Evolutionary conservation across 2,888 invertebrate genomes (phyloP).

Genomic region (Perithous albicinctus): DNA sequence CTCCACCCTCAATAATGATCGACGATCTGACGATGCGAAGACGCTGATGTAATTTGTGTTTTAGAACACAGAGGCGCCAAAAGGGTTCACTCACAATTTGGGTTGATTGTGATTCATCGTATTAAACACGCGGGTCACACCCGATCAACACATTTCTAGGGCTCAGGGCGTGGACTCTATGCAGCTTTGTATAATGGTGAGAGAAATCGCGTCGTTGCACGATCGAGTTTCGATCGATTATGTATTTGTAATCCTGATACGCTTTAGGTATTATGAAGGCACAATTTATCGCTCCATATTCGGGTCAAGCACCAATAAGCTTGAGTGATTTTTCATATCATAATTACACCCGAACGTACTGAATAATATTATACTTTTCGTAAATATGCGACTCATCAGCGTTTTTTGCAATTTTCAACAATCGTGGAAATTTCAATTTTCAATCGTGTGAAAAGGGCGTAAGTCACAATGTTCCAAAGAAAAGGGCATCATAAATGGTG

Average conservation of each 20-base stretch:
- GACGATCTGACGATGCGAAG: conserved; percentile 30
- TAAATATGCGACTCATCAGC: too few species aligned
- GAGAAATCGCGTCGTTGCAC: conserved; percentile 62
- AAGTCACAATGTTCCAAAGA: too few species aligned
- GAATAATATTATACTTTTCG: too few species aligned
- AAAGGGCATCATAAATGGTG: too few species aligned
- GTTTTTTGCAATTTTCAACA: too few species aligned
- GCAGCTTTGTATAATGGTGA: conserved; percentile 53
- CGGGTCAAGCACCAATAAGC: conserved; percentile 71
- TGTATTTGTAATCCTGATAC: conserved; percentile 28
- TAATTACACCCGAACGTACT: too few species aligned
- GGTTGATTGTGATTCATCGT: conserved; percentile 69
- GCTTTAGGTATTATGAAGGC: conserved; percentile 27
- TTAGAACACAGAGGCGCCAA: not conserved
- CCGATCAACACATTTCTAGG: conserved; percentile 68
- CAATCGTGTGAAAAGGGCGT: too few species aligned
- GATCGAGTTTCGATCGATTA: conserved; percentile 71
- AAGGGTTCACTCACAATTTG: conserved; percentile 51
- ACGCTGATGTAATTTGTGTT: conserved; percentile 50
- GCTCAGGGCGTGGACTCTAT: conserved; percentile 63
- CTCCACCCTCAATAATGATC: too few species aligned
- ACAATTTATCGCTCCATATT: conserved; percentile 26
- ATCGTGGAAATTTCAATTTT: too few species aligned
- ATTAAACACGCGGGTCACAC: conserved; percentile 60
- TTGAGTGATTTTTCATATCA: too few species aligned